phyloP scores from a whole-genome alignment of 2,888 invertebrate genomes.

The Pachymerium ferrugineum region DNA sequence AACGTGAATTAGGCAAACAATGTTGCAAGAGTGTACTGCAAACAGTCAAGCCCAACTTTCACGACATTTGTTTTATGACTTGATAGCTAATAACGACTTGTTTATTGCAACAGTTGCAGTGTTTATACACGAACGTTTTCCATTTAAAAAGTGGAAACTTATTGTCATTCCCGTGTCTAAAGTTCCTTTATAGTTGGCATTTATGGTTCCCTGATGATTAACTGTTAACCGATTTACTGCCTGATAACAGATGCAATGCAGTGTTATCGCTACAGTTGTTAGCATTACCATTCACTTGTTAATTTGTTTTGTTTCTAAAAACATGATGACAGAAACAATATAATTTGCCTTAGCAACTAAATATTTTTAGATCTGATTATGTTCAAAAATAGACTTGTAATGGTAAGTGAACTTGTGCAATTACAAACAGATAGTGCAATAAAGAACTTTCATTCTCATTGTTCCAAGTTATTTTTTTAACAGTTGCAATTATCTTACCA shows the following conservation, averaged over 20 bases:
- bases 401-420: too few relatives aligned
- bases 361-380: too few relatives aligned
- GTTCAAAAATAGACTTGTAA: too few relatives aligned
- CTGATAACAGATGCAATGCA: not conserved
- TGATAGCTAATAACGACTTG: slow-evolving; percentile 1
- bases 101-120: slow-evolving; percentile 8
- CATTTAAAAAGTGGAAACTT: not conserved
- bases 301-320: too few relatives aligned
- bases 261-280: not conserved
- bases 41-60: too few relatives aligned
- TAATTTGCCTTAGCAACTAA: too few relatives aligned
- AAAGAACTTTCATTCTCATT: too few relatives aligned
- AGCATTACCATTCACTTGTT: too few relatives aligned
- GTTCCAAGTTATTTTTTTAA: too few relatives aligned
- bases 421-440: too few relatives aligned
- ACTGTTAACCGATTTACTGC: not conserved
- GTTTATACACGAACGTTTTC: not conserved
- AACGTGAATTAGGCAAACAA: not conserved
- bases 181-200: not conserved
- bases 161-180: not conserved
- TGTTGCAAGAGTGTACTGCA: not conserved
- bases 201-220: not conserved
- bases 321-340: too few relatives aligned
- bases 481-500: too few relatives aligned
- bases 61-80: slow-evolving; percentile 1